Conservation (phyloP, 2,797 vertebrate genomes). For the Tarsius wallacei region DNA sequence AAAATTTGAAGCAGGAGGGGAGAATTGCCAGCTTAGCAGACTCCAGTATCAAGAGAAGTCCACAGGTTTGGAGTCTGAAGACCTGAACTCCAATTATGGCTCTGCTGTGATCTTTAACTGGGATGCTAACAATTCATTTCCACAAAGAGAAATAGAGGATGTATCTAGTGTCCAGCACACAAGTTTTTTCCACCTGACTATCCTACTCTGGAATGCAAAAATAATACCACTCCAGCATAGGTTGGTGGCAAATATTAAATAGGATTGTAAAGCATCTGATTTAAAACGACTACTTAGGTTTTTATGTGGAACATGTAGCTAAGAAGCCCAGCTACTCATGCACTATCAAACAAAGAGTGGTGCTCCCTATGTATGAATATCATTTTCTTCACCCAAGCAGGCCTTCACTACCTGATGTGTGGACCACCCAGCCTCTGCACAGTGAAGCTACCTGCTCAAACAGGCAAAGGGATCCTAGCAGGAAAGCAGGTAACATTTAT, state of each 20-base stretch:
- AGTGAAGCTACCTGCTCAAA: not conserved
- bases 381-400: not conserved
- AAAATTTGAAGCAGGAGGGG: not conserved
- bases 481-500: not conserved
- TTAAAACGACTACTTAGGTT: not conserved
- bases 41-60: not conserved
- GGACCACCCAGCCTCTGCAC: not conserved
- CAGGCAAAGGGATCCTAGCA: not conserved
- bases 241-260: not conserved
- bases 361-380: not conserved
- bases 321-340: not conserved
- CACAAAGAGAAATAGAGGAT: not conserved
- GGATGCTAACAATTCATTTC: not conserved
- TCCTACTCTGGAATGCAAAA: not conserved
- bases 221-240: not conserved
- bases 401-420: fast-evolving
- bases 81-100: not conserved
- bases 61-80: not conserved
- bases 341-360: not conserved
- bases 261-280: not conserved
- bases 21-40: not conserved
- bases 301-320: not conserved
- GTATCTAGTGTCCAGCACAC: not conserved
- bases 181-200: not conserved
- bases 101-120: not conserved